Conservation (phyloP, 53 echinoderm and acorn worm species). For the Holothuria scabra region DNA sequence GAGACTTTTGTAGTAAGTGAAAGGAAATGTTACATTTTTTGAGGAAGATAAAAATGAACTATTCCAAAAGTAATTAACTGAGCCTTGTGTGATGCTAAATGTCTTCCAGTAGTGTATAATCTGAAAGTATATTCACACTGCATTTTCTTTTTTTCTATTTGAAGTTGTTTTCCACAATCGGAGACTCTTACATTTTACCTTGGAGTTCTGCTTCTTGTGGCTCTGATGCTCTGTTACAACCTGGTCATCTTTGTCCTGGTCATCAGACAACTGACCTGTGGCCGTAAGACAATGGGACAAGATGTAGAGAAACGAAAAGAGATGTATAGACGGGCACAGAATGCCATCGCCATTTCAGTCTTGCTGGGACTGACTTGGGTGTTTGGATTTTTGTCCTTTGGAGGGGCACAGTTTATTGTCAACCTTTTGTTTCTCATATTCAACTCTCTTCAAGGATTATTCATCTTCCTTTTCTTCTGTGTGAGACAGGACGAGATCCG, state of each 20-base stretch:
- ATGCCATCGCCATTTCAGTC: constrained; percentile 58
- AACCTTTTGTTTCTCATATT: constrained; percentile 77
- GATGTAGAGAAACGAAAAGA: constrained; percentile 30
- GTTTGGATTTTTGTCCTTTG: constrained; percentile 69
- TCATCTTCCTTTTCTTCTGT: constrained; percentile 73
- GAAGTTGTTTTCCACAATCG: constrained; percentile 68
- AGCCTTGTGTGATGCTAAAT: too few species aligned
- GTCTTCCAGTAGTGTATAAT: too few species aligned
- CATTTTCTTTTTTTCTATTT: too few species aligned
- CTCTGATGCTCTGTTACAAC: constrained; percentile 61
- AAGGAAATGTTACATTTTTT: too few species aligned
- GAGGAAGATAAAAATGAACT: too few species aligned
- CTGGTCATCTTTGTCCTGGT: constrained; percentile 63
- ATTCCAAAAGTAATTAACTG: too few species aligned
- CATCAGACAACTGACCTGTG: constrained; percentile 68
- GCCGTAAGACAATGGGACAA: constrained; percentile 5
- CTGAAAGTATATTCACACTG: too few species aligned
- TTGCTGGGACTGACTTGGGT: constrained; percentile 76
- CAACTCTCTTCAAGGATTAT: constrained; percentile 75
- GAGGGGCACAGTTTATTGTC: constrained; percentile 56
- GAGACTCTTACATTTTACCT: constrained; percentile 64
- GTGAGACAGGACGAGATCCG: constrained; percentile 62
- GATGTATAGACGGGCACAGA: constrained; percentile 45
- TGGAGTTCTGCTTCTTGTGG: constrained; percentile 60
- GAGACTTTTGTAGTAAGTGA: too few species aligned